A percentile compares a stretch with the other conserved stretches of the same genome.
phyloP scores from a whole-genome alignment of 2,113 vertebrate species.

The Rana temporaria region DNA sequence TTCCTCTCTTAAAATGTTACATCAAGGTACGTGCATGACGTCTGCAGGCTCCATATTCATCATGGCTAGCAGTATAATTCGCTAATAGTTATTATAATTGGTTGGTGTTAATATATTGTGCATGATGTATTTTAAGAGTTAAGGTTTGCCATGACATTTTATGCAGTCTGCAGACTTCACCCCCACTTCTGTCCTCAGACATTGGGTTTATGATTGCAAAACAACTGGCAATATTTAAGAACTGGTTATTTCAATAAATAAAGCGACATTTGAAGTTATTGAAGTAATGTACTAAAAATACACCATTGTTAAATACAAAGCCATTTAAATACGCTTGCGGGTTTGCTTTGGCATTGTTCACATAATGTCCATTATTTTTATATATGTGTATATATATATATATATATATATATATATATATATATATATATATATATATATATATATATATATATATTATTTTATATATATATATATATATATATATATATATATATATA shows the following conservation, averaged over 20 bases:
- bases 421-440: too few species aligned
- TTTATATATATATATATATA: too few species aligned
- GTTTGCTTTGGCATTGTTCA: too few species aligned
- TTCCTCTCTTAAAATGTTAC: conserved; percentile 47
- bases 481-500: too few species aligned
- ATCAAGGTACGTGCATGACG: conserved; percentile 77
- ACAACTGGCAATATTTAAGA: conserved; percentile 58
- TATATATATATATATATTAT: too few species aligned
- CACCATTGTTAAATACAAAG: not conserved
- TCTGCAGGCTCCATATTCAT: conserved; percentile 76
- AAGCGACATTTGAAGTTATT: too few species aligned
- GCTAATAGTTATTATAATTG: too few species aligned
- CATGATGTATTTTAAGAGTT: conserved; percentile 18
- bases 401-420: too few species aligned
- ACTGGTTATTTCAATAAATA: not conserved
- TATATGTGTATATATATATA: too few species aligned
- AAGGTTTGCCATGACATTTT: conserved; percentile 66
- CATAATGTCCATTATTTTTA: too few species aligned
- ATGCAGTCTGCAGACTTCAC: conserved; percentile 74
- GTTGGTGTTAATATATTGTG: too few species aligned
- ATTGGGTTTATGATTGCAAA: conserved; percentile 67
- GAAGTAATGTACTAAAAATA: not conserved
- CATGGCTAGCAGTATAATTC: conserved; percentile 59
- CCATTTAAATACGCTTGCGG: not conserved
- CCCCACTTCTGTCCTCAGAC: conserved; percentile 81